These are phyloP conservation scores for Nestor notabilis DNA, from an alignment of 2,113 vertebrate species.

Conservation along the genomic window DNA sequence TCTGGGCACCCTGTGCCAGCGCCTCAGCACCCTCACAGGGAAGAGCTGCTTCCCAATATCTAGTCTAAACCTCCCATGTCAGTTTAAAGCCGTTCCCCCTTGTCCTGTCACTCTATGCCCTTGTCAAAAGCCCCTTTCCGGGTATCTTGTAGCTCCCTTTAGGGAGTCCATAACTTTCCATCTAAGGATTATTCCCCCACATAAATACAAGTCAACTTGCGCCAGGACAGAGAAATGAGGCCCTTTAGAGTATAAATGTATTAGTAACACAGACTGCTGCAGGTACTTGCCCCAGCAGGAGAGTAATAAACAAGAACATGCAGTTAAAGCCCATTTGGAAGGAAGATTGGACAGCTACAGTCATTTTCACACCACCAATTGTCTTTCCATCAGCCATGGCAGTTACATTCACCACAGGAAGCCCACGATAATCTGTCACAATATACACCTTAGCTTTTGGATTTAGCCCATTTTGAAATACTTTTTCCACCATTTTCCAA, in stretches of 20 bases:
- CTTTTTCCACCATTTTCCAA: background rate
- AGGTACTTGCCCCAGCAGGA: background rate
- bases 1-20: too few species aligned
- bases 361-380: background rate
- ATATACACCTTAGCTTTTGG: background rate
- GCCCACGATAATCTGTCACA: background rate
- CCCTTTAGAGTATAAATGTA: background rate
- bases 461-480: background rate
- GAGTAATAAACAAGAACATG: background rate
- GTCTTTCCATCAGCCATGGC: background rate
- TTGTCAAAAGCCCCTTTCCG: background rate
- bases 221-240: background rate
- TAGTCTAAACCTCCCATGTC: background rate
- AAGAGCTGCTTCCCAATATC: background rate
- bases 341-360: background rate
- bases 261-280: background rate
- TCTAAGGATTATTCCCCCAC: background rate
- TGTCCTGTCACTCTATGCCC: background rate
- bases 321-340: background rate
- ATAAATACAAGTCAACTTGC: background rate
- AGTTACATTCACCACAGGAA: constrained; percentile 29
- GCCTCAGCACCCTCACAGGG: background rate
- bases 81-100: background rate
- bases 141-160: background rate
- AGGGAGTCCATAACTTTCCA: background rate